phyloP scores from a whole-genome alignment of 2,888 invertebrate genomes.

The Mythimna vitellina region DNA sequence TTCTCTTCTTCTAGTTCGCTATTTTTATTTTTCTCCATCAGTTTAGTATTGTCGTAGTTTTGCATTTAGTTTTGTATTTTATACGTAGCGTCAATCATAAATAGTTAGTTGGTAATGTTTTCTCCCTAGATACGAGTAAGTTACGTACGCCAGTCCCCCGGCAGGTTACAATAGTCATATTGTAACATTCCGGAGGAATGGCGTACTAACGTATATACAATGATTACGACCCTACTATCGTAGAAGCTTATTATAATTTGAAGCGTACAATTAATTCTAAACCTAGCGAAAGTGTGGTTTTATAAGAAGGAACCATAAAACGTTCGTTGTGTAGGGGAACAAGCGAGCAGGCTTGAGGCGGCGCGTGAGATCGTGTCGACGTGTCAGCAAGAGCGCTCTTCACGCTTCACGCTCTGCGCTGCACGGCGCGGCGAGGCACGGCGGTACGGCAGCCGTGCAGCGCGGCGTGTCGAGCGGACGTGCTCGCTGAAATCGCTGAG shows the following conservation, averaged over 20 bases:
- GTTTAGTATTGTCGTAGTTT: background rate
- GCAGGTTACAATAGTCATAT: background rate
- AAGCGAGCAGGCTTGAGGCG: constrained; percentile 6
- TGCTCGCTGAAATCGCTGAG: constrained; percentile 15
- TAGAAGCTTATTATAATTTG: background rate
- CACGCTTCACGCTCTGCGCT: constrained; percentile 1
- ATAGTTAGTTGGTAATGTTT: background rate
- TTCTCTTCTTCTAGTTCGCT: no score
- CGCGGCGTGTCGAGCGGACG: constrained; percentile 16
- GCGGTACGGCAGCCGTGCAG: background rate
- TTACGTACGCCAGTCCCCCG: background rate
- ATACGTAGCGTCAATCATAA: background rate
- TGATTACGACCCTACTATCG: background rate
- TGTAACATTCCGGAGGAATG: no score
- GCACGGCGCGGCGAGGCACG: background rate
- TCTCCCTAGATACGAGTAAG: no score
- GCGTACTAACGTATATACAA: background rate
- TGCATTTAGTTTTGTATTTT: background rate
- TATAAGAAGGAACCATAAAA: constrained; percentile 13
- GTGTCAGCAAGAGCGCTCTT: constrained; percentile 26
- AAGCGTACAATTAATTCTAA: constrained; percentile 27
- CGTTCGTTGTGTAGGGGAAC: constrained; percentile 1
- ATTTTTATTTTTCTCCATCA: background rate
- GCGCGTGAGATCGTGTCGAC: constrained; percentile 6
- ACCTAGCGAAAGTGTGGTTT: background rate